These are phyloP conservation scores for Cololabis saira DNA, from an alignment of 2,113 vertebrate species.

Conservation along the genomic window DNA sequence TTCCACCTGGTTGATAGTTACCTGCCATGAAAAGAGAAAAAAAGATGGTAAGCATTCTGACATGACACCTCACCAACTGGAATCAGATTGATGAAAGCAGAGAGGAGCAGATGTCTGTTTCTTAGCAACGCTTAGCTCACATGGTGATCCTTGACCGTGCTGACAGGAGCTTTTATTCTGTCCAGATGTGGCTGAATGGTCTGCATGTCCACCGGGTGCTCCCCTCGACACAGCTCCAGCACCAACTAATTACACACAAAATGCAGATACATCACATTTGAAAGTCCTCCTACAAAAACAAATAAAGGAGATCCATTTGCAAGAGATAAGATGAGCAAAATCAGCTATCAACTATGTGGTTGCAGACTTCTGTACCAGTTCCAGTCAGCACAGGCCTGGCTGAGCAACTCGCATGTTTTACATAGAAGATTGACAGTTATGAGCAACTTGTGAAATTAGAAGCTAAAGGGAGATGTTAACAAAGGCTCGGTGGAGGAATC, in stretches of 20 bases:
- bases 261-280: neutral
- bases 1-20: slow-evolving; percentile 73
- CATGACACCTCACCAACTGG: neutral
- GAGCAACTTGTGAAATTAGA: too few relatives aligned
- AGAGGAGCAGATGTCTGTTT: neutral
- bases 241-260: slow-evolving; percentile 60
- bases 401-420: too few relatives aligned
- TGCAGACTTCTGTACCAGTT: too few relatives aligned
- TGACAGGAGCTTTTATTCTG: slow-evolving; percentile 74
- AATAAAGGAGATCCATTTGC: neutral
- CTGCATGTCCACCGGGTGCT: slow-evolving; percentile 68
- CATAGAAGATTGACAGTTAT: too few relatives aligned
- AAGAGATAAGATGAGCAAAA: too few relatives aligned
- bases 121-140: slow-evolving; percentile 34
- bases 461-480: too few relatives aligned
- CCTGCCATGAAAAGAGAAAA: slow-evolving; percentile 29
- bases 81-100: neutral
- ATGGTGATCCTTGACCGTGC: slow-evolving; percentile 70
- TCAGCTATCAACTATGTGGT: too few relatives aligned
- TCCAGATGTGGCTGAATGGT: slow-evolving; percentile 78
- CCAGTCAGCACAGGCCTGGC: too few relatives aligned
- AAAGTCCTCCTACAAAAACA: neutral
- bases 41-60: neutral
- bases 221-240: slow-evolving; percentile 76
- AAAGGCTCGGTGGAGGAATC: too few relatives aligned